Conservation (phyloP, 2,888 invertebrate species). For the Chydorus sphaericus region DNA sequence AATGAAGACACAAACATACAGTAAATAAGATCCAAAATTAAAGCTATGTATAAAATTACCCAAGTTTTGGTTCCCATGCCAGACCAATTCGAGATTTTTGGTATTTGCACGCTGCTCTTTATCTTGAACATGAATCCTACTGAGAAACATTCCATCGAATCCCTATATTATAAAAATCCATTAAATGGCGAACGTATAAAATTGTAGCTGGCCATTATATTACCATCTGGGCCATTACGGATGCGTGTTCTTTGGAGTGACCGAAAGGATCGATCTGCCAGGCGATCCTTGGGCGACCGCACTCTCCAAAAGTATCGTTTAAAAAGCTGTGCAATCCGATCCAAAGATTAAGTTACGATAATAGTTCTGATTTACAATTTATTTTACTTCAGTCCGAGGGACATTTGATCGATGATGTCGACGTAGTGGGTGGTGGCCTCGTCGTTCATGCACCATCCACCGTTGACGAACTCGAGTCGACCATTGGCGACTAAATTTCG, state of each 20-base stretch:
- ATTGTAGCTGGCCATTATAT: background rate
- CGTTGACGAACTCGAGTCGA: constrained; percentile 22
- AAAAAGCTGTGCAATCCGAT: constrained; percentile 28
- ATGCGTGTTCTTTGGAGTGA: constrained; percentile 54
- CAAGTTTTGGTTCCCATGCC: constrained; percentile 22
- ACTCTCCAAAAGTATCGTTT: constrained; percentile 52
- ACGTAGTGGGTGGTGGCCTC: constrained; percentile 24
- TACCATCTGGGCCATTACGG: constrained; percentile 34
- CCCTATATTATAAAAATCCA: constrained; percentile 22
- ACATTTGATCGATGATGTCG: constrained; percentile 25
- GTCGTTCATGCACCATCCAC: constrained; percentile 27
- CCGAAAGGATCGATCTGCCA: constrained; percentile 86
- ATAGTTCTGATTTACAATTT: background rate
- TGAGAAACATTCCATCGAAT: constrained; percentile 34
- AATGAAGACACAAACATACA: no score
- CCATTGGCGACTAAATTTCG: constrained; percentile 45
- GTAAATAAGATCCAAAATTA: no score
- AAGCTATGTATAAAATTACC: constrained; percentile 11
- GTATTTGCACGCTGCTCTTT: constrained; percentile 1
- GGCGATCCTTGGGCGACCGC: constrained; percentile 55
- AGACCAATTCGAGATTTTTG: constrained; percentile 28
- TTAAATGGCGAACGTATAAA: no score
- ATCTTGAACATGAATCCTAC: constrained; percentile 33
- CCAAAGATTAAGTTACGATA: background rate
- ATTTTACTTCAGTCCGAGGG: constrained; percentile 22